phyloP scores from a whole-genome alignment of 2,113 vertebrate species.

The Terrapene triunguis region DNA sequence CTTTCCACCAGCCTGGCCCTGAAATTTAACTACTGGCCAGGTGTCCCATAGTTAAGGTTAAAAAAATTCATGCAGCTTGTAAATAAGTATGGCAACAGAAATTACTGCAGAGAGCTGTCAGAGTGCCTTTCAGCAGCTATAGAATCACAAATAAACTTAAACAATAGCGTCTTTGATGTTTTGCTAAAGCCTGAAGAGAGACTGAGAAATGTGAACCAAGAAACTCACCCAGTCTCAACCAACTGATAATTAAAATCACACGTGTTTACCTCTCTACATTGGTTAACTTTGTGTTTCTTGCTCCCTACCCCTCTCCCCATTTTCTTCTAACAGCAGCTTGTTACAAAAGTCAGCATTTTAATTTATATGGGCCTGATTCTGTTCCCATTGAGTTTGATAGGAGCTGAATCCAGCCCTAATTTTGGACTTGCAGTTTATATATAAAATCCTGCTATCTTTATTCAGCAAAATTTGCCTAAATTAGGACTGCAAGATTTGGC shows the following conservation, averaged over 20 bases:
- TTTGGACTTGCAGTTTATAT: background rate
- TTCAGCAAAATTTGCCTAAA: background rate
- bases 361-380: background rate
- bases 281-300: constrained; percentile 22
- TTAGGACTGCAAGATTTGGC: background rate
- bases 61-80: constrained; percentile 44
- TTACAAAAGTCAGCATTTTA: background rate
- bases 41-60: background rate
- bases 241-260: constrained; percentile 60
- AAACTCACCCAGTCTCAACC: constrained; percentile 40
- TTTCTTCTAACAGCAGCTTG: background rate
- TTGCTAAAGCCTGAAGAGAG: constrained; percentile 32
- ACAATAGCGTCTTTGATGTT: constrained; percentile 63
- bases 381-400: background rate
- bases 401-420: background rate
- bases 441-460: background rate
- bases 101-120: constrained; percentile 10
- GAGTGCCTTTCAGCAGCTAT: background rate
- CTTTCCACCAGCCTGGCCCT: constrained; percentile 28
- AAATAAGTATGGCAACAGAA: constrained; percentile 55
- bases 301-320: background rate
- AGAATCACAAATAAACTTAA: constrained; percentile 44
- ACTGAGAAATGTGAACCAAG: constrained; percentile 41
- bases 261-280: constrained; percentile 49
- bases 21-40: constrained; percentile 41